Evolutionary conservation across 2,113 vertebrate genomes (phyloP).

Genomic region (Atrichornis clamosus): DNA sequence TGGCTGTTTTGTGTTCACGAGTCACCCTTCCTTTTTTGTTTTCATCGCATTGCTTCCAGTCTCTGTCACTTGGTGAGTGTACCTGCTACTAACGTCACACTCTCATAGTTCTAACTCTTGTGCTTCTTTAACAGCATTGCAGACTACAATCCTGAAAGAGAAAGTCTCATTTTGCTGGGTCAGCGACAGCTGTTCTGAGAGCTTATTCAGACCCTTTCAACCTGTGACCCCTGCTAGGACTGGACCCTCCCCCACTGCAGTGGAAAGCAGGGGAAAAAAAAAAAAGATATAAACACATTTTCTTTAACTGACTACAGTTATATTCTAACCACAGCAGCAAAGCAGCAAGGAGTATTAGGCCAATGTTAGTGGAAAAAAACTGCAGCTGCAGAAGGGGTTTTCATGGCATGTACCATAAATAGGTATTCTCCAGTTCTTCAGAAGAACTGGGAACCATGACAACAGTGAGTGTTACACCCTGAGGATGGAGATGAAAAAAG

Average conservation of each 20-base stretch:
- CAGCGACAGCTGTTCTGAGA: background rate
- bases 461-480: background rate
- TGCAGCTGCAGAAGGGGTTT: background rate
- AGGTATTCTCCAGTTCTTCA: background rate
- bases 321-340: background rate
- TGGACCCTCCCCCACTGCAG: background rate
- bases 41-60: background rate
- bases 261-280: background rate
- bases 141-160: background rate
- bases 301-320: background rate
- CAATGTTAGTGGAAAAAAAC: background rate
- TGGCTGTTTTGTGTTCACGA: background rate
- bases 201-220: background rate
- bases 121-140: background rate
- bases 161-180: background rate
- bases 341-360: background rate
- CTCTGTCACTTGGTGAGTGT: background rate
- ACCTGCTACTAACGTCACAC: background rate
- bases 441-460: background rate
- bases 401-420: background rate
- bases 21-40: background rate
- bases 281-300: background rate
- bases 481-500: background rate
- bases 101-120: background rate
- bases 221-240: background rate